Percentiles rank a stretch among this genome's conserved stretches.
Conservation (phyloP, 2,113 vertebrate species). For the Ceyx margarethae region DNA sequence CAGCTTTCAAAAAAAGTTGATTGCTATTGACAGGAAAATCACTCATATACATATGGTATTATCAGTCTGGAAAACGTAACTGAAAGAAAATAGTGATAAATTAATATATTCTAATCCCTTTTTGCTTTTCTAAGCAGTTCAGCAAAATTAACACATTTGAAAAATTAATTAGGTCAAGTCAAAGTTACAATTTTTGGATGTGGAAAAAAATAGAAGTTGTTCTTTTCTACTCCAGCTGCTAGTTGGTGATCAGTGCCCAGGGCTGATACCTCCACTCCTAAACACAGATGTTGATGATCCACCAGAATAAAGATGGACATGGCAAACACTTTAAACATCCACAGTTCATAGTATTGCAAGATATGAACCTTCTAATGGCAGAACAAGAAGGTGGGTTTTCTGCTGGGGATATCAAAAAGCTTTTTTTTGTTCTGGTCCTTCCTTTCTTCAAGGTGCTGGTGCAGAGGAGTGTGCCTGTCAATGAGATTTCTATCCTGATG, state of each 20-base stretch:
- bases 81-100: background rate
- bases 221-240: background rate
- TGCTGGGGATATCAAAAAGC: background rate
- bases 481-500: no score
- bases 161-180: background rate
- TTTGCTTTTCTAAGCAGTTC: background rate
- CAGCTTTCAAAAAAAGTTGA: background rate
- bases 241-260: background rate
- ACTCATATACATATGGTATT: background rate
- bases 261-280: background rate
- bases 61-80: background rate
- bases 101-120: background rate
- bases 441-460: background rate
- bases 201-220: background rate
- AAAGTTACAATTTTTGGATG: background rate
- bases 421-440: background rate
- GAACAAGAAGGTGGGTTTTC: background rate
- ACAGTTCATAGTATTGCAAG: background rate
- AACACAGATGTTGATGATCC: background rate
- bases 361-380: background rate
- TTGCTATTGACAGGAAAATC: background rate
- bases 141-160: background rate
- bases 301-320: background rate
- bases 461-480: background rate
- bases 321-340: background rate